Conservation (phyloP, 2,888 invertebrate genomes). For the Ypsolopha sequella region DNA sequence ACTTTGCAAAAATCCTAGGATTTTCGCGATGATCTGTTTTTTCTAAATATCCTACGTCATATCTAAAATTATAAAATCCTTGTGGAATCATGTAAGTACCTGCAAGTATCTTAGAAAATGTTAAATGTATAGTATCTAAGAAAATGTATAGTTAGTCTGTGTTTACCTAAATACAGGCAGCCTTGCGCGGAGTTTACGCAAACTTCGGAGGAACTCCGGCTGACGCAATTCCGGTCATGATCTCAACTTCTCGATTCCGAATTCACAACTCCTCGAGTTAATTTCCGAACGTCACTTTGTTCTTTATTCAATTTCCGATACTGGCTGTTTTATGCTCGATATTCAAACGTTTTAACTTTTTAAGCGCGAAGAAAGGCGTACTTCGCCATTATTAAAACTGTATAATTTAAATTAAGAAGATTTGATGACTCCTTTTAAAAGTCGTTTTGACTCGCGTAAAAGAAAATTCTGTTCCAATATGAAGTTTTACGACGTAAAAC, state of each 20-base stretch:
- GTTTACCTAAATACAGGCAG: constrained; percentile 41
- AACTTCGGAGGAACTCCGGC: constrained; percentile 55
- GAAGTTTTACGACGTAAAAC: too few relatives aligned
- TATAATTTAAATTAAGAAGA: too few relatives aligned
- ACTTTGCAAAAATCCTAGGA: too few relatives aligned
- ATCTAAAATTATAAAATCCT: too few relatives aligned
- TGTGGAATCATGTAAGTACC: too few relatives aligned
- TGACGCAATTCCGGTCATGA: constrained; percentile 66
- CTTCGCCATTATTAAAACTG: too few relatives aligned
- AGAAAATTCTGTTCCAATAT: too few relatives aligned
- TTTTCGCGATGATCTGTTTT: too few relatives aligned
- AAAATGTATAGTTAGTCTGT: constrained; percentile 3
- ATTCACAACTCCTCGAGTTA: constrained; percentile 61
- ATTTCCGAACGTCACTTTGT: constrained; percentile 69
- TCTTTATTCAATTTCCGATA: constrained; percentile 70
- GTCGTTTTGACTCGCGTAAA: too few relatives aligned
- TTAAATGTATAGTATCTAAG: neutral
- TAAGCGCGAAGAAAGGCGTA: constrained; percentile 3
- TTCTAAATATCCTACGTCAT: too few relatives aligned
- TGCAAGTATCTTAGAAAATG: too few relatives aligned
- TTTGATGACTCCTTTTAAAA: too few relatives aligned
- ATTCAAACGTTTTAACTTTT: constrained; percentile 21
- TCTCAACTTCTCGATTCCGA: constrained; percentile 43
- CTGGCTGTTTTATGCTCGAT: constrained; percentile 32
- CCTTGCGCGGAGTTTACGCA: constrained; percentile 46